These are phyloP conservation scores for Uropetala carovei DNA, from an alignment of 2,888 invertebrate species.

Conservation along the genomic window DNA sequence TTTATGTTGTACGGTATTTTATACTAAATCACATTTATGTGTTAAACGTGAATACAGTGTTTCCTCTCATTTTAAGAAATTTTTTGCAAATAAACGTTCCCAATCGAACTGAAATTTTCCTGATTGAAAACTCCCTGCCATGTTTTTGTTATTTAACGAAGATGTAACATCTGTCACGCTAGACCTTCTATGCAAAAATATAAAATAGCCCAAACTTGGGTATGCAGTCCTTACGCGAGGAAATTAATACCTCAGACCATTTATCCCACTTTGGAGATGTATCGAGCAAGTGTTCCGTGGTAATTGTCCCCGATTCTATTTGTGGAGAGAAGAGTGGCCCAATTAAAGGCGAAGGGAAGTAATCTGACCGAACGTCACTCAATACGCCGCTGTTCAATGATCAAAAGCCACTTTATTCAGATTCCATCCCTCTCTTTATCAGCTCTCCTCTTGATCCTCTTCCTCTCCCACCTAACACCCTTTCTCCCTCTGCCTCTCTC, in stretches of 20 bases:
- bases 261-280: slow-evolving; percentile 35
- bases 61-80: too few species aligned
- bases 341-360: slow-evolving; percentile 46
- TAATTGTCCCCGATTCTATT: not conserved
- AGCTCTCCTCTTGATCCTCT: slow-evolving; percentile 15
- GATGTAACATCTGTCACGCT: not conserved
- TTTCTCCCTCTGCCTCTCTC: not conserved
- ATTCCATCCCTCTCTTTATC: slow-evolving; percentile 42
- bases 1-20: too few species aligned
- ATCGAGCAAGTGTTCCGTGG: slow-evolving; percentile 28
- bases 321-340: slow-evolving; percentile 38
- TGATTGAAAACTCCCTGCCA: not conserved
- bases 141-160: not conserved
- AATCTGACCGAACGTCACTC: slow-evolving; percentile 60
- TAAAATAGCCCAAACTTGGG: not conserved
- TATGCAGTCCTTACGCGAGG: not conserved
- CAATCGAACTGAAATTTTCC: not conserved
- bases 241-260: slow-evolving; percentile 32
- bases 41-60: too few species aligned
- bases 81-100: too few species aligned
- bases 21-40: too few species aligned
- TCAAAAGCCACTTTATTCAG: slow-evolving; percentile 50
- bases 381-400: slow-evolving; percentile 21
- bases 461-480: not conserved
- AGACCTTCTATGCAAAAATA: not conserved